A percentile compares a stretch with the other conserved stretches of the same genome.
These are phyloP conservation scores for Antheraea pernyi DNA, from an alignment of 1,140 invertebrate genomes.

Conservation along the genomic window DNA sequence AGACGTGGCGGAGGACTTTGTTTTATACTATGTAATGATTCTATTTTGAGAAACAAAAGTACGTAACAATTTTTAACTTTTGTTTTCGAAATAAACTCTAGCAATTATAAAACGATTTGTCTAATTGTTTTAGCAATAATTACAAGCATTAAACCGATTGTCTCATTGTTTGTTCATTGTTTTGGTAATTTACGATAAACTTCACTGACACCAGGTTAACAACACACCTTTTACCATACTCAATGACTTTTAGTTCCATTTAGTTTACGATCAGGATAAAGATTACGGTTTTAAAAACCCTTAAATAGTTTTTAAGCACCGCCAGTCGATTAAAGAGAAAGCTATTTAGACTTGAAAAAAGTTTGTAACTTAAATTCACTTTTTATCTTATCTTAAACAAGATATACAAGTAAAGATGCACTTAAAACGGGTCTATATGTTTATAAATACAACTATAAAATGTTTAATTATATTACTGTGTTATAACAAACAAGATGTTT, in stretches of 20 bases:
- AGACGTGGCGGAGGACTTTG: no score
- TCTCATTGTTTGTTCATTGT: background rate
- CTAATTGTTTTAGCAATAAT: slow-evolving; percentile 2
- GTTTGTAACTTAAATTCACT: slow-evolving; percentile 39
- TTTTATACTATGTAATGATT: no score
- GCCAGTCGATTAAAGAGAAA: slow-evolving; percentile 59
- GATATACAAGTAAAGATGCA: slow-evolving; percentile 55
- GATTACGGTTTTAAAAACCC: slow-evolving; percentile 28
- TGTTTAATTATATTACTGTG: slow-evolving; percentile 47
- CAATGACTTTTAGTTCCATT: slow-evolving; percentile 24
- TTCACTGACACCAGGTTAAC: background rate
- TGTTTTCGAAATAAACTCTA: no score
- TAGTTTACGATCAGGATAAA: slow-evolving; percentile 49
- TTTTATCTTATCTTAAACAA: slow-evolving; percentile 66
- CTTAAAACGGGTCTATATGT: slow-evolving; percentile 47
- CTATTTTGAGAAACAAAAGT: no score
- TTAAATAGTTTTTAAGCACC: slow-evolving; percentile 55
- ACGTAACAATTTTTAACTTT: no score
- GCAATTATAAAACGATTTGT: background rate
- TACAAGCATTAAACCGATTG: background rate
- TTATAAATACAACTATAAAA: slow-evolving; percentile 63
- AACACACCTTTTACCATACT: background rate
- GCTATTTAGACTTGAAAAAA: slow-evolving; percentile 44
- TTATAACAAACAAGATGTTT: slow-evolving; percentile 55
- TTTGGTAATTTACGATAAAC: background rate